A percentile compares a stretch with the other conserved stretches of the same genome.
These are phyloP conservation scores for Bursaphelenchus mucronatus DNA, from an alignment of 1,140 invertebrate species.

Conservation along the genomic window DNA sequence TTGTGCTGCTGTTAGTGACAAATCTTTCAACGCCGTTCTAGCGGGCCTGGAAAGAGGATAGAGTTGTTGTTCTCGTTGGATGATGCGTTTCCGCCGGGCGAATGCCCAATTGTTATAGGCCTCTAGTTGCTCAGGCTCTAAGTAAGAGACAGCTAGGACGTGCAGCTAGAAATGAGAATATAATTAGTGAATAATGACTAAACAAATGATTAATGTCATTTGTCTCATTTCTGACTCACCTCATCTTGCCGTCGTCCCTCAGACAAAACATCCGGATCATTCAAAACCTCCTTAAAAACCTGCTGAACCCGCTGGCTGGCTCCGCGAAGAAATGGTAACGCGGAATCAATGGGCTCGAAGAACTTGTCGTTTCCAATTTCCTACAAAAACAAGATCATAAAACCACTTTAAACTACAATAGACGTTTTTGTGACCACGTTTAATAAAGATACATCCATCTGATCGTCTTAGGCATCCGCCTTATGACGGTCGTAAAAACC, in stretches of 20 bases:
- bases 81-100: conserved; percentile 30
- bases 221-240: conserved; percentile 6
- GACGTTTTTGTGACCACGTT: no score
- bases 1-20: conserved; percentile 12
- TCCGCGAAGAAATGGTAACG: conserved; percentile 39
- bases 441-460: no score
- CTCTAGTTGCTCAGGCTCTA: conserved; percentile 32
- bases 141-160: conserved; percentile 46
- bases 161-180: conserved; percentile 34
- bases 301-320: conserved; percentile 33
- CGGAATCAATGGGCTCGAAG: conserved; percentile 7
- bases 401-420: no score
- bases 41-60: conserved; percentile 25
- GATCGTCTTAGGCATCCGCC: no score
- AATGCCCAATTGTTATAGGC: conserved; percentile 45
- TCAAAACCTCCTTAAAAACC: conserved; percentile 31
- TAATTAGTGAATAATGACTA: no score
- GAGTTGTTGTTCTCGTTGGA: conserved; percentile 18
- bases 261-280: conserved; percentile 44
- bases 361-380: conserved; percentile 16
- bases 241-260: conserved; percentile 41
- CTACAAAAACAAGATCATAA: not conserved
- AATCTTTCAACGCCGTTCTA: conserved; percentile 21
- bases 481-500: no score
- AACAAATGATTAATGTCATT: not conserved